A percentile compares a stretch with the other conserved stretches of the same genome.
phyloP scores from a whole-genome alignment of 1,140 invertebrate genomes.

The Phocides pigmalion region DNA sequence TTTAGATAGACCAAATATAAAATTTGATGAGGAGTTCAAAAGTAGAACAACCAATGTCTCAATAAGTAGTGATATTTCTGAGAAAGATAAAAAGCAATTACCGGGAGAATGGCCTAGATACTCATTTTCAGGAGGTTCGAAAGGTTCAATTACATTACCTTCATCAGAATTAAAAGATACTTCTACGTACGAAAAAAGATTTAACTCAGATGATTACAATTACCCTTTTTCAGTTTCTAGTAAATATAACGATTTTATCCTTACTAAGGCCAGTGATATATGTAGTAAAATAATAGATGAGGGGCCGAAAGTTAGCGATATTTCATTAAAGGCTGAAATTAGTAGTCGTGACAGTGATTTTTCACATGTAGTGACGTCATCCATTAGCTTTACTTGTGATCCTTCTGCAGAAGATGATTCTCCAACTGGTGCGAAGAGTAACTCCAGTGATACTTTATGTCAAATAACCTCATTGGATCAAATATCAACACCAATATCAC shows the following conservation, averaged over 20 bases:
- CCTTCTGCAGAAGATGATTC: conserved; percentile 78
- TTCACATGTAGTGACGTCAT: conserved; percentile 78
- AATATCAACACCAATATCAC: conserved; percentile 82
- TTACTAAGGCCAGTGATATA: conserved; percentile 69
- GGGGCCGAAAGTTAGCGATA: conserved; percentile 68
- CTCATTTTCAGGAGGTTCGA: conserved; percentile 70
- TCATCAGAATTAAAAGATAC: conserved; percentile 67
- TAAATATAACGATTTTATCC: conserved; percentile 72
- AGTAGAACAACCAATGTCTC: conserved; percentile 47
- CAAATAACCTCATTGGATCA: conserved; percentile 82
- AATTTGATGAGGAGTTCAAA: conserved; percentile 47
- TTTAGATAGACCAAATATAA: conserved; percentile 48
- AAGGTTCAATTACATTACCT: conserved; percentile 61
- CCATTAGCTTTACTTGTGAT: conserved; percentile 81
- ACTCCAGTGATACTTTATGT: conserved; percentile 82
- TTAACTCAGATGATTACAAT: conserved; percentile 67
- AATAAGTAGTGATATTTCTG: conserved; percentile 38
- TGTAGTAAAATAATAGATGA: conserved; percentile 65
- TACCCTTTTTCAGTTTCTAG: conserved; percentile 61
- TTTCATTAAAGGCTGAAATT: conserved; percentile 65
- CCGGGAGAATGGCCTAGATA: conserved; percentile 56
- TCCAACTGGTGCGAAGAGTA: conserved; percentile 75
- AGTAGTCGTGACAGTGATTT: conserved; percentile 76
- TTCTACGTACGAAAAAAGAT: conserved; percentile 59
- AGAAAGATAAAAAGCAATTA: conserved; percentile 47